phyloP scores from a whole-genome alignment of 2,797 vertebrate species.

The Choloepus didactylus region DNA sequence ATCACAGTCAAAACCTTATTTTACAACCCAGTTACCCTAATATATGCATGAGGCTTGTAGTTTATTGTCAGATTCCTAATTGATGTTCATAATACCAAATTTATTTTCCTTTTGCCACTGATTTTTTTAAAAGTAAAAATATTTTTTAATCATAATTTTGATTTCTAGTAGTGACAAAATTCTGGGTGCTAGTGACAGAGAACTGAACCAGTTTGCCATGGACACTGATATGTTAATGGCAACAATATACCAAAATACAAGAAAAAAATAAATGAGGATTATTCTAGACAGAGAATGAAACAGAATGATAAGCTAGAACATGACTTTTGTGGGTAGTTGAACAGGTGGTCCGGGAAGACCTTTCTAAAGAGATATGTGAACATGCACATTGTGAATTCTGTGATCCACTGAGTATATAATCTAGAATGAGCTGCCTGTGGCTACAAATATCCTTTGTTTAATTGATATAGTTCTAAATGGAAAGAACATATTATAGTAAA shows the following conservation, averaged over 20 bases:
- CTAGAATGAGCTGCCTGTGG: not conserved
- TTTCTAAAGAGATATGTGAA: not conserved
- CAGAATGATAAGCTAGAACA: not conserved
- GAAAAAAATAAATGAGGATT: not conserved
- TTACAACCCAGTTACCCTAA: not conserved
- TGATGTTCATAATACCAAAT: not conserved
- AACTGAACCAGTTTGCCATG: not conserved
- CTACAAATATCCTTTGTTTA: not conserved
- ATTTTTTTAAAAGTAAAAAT: not conserved
- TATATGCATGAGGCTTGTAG: not conserved
- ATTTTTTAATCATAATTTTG: not conserved
- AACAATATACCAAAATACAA: not conserved
- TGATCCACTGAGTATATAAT: not conserved
- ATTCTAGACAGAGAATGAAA: not conserved
- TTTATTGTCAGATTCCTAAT: not conserved
- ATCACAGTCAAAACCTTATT: not conserved
- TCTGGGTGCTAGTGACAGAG: not conserved
- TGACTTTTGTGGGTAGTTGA: not conserved
- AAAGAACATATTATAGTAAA: not conserved
- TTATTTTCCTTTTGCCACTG: not conserved
- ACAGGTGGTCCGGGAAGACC: not conserved
- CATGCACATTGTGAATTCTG: not conserved
- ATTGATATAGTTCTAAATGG: not conserved
- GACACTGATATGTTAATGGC: not conserved
- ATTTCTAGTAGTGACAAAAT: not conserved